These are phyloP conservation scores for Camelus dromedarius DNA, from an alignment of 2,113 vertebrate species.

Conservation along the genomic window DNA sequence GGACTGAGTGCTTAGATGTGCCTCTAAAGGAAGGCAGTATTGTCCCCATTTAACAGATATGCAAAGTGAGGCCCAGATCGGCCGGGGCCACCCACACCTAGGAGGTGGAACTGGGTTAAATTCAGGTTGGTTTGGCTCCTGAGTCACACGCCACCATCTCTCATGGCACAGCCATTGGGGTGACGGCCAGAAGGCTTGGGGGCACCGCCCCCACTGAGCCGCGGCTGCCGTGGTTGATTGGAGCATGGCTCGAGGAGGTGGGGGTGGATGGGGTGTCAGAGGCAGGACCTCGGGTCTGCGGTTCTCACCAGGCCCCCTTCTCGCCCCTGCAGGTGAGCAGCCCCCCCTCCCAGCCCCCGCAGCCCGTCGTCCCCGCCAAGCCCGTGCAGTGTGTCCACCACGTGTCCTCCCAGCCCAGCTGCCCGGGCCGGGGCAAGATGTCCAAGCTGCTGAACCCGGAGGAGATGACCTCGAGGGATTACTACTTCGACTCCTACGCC, in stretches of 20 bases:
- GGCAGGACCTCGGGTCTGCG: not conserved
- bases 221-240: not conserved
- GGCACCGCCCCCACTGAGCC: not conserved
- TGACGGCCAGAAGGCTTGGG: too few relatives aligned
- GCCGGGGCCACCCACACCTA: not conserved
- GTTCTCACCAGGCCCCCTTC: constrained; percentile 19
- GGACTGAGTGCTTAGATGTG: not conserved
- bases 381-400: constrained; percentile 92
- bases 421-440: constrained; percentile 95
- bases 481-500: constrained; percentile 99
- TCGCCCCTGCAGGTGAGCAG: constrained; percentile 85
- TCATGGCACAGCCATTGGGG: not conserved
- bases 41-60: not conserved
- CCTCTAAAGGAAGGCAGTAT: not conserved
- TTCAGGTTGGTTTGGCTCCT: not conserved
- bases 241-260: not conserved
- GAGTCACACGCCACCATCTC: not conserved
- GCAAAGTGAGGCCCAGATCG: not conserved
- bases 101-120: not conserved
- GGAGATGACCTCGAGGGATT: constrained; percentile 99
- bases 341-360: constrained; percentile 90
- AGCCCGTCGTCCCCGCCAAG: constrained; percentile 92
- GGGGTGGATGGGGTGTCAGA: accelerated
- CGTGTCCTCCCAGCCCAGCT: constrained; percentile 90
- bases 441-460: constrained; percentile 96